Conservation (phyloP, 2,113 vertebrate genomes). For the Empidonax traillii region DNA sequence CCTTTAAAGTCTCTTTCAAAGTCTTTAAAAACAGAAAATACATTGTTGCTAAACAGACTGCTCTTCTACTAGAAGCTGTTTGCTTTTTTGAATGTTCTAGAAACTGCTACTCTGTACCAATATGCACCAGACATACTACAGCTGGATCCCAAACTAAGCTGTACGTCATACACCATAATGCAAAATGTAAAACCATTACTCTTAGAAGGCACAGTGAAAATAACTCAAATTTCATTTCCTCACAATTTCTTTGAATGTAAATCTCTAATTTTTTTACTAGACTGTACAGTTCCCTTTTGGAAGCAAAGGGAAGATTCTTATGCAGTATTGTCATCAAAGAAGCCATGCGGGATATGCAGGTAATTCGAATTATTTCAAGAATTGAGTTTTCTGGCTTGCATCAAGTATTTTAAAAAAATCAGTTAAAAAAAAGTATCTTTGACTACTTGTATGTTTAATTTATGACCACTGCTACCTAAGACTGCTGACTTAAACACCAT, state of each 20-base stretch:
- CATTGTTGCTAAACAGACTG: neutral
- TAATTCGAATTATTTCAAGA: neutral
- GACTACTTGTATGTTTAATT: neutral
- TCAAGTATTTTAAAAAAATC: neutral
- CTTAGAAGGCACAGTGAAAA: neutral
- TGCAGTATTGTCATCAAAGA: neutral
- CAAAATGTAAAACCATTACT: neutral
- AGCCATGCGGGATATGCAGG: neutral
- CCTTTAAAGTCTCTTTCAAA: neutral
- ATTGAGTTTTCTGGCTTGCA: neutral
- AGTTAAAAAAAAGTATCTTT: neutral
- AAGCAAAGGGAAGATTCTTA: neutral
- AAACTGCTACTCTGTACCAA: neutral
- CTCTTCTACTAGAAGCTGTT: neutral
- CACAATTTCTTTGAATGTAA: neutral
- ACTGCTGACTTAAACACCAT: neutral
- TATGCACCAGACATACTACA: neutral
- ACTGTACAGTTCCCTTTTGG: neutral
- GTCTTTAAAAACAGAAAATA: neutral
- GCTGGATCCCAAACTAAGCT: neutral
- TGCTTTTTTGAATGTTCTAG: neutral
- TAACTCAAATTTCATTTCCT: neutral
- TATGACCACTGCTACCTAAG: neutral
- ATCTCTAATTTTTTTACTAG: neutral
- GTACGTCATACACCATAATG: neutral